These are phyloP conservation scores for Monochamus saltuarius DNA, from an alignment of 1,140 invertebrate genomes.

Conservation along the genomic window DNA sequence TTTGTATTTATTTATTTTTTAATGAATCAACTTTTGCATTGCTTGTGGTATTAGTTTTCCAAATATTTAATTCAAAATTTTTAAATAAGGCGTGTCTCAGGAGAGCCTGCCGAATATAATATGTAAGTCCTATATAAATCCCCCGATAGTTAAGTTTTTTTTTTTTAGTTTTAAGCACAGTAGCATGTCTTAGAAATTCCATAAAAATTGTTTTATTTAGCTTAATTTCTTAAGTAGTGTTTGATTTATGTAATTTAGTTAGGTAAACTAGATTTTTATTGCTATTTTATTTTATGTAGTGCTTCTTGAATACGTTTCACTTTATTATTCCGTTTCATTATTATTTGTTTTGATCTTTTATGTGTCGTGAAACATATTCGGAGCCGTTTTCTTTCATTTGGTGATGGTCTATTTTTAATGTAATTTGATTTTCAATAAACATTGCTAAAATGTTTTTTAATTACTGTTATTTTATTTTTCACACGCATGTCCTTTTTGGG, in stretches of 20 bases:
- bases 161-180: conserved; percentile 44
- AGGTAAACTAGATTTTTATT: conserved; percentile 31
- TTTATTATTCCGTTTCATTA: conserved; percentile 4
- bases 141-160: conserved; percentile 26
- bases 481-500: conserved; percentile 42
- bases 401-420: conserved; percentile 47
- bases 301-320: conserved; percentile 18
- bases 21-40: conserved; percentile 7
- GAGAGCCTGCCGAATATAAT: conserved; percentile 48
- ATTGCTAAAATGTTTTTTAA: conserved; percentile 47
- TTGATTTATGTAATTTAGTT: conserved; percentile 35
- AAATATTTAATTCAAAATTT: neutral
- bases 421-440: conserved; percentile 48
- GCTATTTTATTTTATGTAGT: conserved; percentile 28
- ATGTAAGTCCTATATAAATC: conserved; percentile 44
- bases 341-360: conserved; percentile 6
- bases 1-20: neutral
- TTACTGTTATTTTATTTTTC: conserved; percentile 47
- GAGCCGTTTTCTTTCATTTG: conserved; percentile 35
- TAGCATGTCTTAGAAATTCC: conserved; percentile 39
- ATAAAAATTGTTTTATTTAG: conserved; percentile 32
- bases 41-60: neutral
- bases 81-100: conserved; percentile 42
- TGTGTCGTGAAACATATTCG: conserved; percentile 29
- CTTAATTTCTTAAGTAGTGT: conserved; percentile 36